A percentile compares a stretch with the other conserved stretches of the same genome.
Conservation (phyloP, 2,888 invertebrate species). For the Macrophya alboannulata region DNA sequence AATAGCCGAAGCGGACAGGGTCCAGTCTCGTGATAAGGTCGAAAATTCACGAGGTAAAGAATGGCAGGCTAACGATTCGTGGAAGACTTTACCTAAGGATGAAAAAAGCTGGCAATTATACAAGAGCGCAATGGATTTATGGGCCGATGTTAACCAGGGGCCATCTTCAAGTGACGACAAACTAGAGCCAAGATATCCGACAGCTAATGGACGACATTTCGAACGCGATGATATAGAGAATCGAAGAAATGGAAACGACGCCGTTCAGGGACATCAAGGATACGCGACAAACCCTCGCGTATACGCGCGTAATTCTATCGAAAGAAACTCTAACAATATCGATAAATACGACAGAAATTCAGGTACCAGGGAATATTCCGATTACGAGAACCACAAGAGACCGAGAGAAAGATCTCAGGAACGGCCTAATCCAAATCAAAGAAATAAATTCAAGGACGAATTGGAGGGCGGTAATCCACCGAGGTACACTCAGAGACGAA, state of each 20-base stretch:
- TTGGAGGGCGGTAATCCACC: constrained; percentile 58
- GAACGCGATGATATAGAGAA: constrained; percentile 68
- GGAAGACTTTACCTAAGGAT: constrained; percentile 77
- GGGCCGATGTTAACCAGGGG: constrained; percentile 77
- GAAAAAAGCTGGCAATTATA: constrained; percentile 80
- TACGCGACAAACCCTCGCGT: constrained; percentile 49
- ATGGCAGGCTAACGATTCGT: constrained; percentile 76
- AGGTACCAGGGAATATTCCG: constrained; percentile 63
- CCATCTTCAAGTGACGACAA: constrained; percentile 63
- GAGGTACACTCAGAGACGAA: constrained; percentile 65
- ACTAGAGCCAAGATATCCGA: constrained; percentile 35
- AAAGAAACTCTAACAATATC: constrained; percentile 32
- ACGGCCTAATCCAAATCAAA: constrained; percentile 64
- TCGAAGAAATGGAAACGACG: constrained; percentile 62
- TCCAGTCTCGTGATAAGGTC: constrained; percentile 56
- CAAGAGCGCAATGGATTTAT: constrained; percentile 78
- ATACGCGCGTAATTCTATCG: constrained; percentile 53
- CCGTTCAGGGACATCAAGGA: constrained; percentile 61
- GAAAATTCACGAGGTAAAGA: constrained; percentile 69
- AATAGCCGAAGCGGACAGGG: constrained; percentile 66
- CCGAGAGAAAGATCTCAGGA: constrained; percentile 64
- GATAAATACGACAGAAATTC: constrained; percentile 58
- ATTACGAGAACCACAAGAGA: constrained; percentile 63
- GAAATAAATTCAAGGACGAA: constrained; percentile 66
- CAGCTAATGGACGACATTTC: constrained; percentile 61